Evolutionary conservation across 2,888 invertebrate species (phyloP), one percentile per base, ranked within the genome.

Genomic region (Theristus sp.): DNA sequence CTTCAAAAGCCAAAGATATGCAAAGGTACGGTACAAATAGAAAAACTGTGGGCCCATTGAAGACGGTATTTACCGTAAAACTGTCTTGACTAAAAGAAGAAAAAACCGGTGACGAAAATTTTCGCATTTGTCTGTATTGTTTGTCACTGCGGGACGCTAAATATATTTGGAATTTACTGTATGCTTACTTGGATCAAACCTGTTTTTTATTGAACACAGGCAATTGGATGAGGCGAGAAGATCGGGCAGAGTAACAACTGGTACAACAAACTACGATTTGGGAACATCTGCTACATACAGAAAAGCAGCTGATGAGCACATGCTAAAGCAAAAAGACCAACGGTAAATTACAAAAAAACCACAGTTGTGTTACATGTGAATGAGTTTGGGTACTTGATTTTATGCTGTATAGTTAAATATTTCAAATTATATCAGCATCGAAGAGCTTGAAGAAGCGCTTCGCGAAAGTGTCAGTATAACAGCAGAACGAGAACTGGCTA

Each of bases 391-490:
- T n/a, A n/a, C n/a, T n/a, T n/a, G n/a, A n/a, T n/a, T n/a, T n/a
- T n/a, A n/a, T n/a, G n/a, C n/a, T n/a, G n/a, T n/a, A n/a, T n/a
- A n/a, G n/a, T n/a, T n/a, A n/a, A n/a, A 38, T 38, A 38, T 17
- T 1, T 58, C 31, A 29, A 2, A 22, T 2, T 52, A 17, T 55
- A 61, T 58, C 38, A 67, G 84, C 65, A 85, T 89, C 60, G 81
- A 82, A 70, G 86, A 87, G 71, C 76, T 90, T 66, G 88, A 87
- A 73, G 85, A 86, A 67, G 89, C 89, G 26, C 77, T 90, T 63
- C 81, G 86, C 63, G 86, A 87, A 74, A 88, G 86, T 64, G 84
- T 80, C 1, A 73, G 74, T 64, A 78, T 80, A 57, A 79, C 79
- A 24, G 78, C 79, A 24, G 77, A 80, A 65, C 67, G 78, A 58